A percentile compares a stretch with the other conserved stretches of the same genome.
Conservation (phyloP, 2,888 invertebrate species). For the Lithodes maja region DNA sequence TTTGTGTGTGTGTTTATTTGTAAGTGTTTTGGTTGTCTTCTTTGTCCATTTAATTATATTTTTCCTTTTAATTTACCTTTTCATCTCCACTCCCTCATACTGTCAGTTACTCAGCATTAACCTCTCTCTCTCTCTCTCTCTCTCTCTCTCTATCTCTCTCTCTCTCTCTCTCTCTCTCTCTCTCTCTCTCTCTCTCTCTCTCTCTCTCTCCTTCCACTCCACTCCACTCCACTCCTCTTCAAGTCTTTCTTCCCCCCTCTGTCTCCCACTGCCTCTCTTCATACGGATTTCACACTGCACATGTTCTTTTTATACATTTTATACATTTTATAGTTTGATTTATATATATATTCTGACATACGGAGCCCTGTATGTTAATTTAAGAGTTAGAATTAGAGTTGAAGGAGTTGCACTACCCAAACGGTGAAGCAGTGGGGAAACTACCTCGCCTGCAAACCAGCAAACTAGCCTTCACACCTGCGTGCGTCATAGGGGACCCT, state of each 20-base stretch:
- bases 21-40: background rate
- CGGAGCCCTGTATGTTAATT: too few species aligned
- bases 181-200: conserved; percentile 1
- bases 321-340: too few species aligned
- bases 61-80: background rate
- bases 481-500: too few species aligned
- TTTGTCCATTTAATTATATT: background rate
- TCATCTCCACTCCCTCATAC: background rate
- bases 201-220: background rate
- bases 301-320: too few species aligned
- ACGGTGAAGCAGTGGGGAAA: too few species aligned
- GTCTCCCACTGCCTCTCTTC: background rate
- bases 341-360: too few species aligned
- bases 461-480: too few species aligned
- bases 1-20: background rate
- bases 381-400: too few species aligned
- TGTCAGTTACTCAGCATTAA: background rate
- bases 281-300: too few species aligned
- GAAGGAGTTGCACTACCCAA: too few species aligned
- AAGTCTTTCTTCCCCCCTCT: background rate
- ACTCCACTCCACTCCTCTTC: background rate
- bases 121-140: background rate
- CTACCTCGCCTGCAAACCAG: too few species aligned
- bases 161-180: background rate
- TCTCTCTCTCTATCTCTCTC: background rate